Conservation (phyloP, 2,113 vertebrate species). For the Eptatretus burgeri region DNA sequence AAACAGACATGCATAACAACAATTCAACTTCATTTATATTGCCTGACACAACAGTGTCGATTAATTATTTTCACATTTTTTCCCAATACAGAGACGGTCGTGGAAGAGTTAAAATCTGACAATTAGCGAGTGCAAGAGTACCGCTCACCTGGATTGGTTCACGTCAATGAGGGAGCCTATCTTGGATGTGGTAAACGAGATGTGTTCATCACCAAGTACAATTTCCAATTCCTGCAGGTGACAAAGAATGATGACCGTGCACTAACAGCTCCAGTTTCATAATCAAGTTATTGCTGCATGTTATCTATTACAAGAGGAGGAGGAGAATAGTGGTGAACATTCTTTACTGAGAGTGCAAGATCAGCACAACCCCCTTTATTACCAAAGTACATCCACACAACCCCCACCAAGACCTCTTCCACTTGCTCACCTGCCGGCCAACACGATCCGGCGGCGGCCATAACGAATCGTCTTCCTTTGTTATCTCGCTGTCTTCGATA, state of each 20-base stretch:
- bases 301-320: background rate
- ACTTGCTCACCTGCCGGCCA: constrained; percentile 47
- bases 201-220: constrained; percentile 94
- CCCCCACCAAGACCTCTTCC: background rate
- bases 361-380: background rate
- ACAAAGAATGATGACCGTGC: background rate
- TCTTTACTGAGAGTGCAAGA: background rate
- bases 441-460: constrained; percentile 92
- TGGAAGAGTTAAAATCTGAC: too few species aligned
- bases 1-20: too few species aligned
- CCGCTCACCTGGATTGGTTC: constrained; percentile 83
- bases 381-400: background rate
- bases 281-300: background rate
- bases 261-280: too few species aligned
- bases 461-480: constrained; percentile 79
- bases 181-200: constrained; percentile 96
- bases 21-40: too few species aligned
- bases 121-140: background rate
- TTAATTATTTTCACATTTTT: too few species aligned
- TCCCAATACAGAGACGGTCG: too few species aligned
- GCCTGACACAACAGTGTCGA: too few species aligned
- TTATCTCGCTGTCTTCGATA: constrained; percentile 95
- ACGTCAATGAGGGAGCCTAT: constrained; percentile 95
- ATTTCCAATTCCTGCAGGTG: constrained; percentile 59
- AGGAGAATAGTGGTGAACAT: background rate